Conservation (phyloP, 2,797 vertebrate genomes). For the Spinibarbus caldwelli region DNA sequence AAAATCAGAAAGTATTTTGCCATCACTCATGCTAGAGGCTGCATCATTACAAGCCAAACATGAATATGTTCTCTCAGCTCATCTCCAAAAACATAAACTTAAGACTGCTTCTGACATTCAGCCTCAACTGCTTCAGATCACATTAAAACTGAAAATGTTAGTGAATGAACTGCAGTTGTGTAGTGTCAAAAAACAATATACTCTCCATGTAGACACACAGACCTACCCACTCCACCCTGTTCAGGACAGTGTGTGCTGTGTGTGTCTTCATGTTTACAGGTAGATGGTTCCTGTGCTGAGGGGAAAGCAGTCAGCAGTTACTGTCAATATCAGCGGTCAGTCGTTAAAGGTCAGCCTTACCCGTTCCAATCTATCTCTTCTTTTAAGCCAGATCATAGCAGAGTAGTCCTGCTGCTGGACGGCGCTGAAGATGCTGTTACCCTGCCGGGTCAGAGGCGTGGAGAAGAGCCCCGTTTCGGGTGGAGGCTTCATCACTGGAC, state of each 20-base stretch:
- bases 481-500: slow-evolving; percentile 79
- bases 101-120: background rate
- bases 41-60: background rate
- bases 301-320: slow-evolving; percentile 24
- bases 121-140: background rate
- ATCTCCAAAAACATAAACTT: background rate
- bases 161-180: background rate
- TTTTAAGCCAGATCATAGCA: slow-evolving; percentile 81
- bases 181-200: background rate
- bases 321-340: slow-evolving; percentile 7
- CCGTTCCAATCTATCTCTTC: slow-evolving; percentile 84
- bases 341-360: slow-evolving; percentile 74
- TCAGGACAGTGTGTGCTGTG: slow-evolving; percentile 7
- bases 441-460: slow-evolving; percentile 76
- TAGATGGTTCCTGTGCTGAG: slow-evolving; percentile 1
- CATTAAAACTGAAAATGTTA: background rate
- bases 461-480: slow-evolving; percentile 70
- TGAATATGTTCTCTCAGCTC: slow-evolving; percentile 1
- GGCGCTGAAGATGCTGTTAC: slow-evolving; percentile 81
- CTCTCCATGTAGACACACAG: background rate
- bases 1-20: background rate
- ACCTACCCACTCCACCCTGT: background rate
- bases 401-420: slow-evolving; percentile 88
- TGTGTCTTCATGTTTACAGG: slow-evolving; percentile 25
- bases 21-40: background rate